A percentile compares a stretch with the other conserved stretches of the same genome.
Evolutionary conservation across 2,113 vertebrate genomes (phyloP).

Genomic region (Cichladusa arquata): DNA sequence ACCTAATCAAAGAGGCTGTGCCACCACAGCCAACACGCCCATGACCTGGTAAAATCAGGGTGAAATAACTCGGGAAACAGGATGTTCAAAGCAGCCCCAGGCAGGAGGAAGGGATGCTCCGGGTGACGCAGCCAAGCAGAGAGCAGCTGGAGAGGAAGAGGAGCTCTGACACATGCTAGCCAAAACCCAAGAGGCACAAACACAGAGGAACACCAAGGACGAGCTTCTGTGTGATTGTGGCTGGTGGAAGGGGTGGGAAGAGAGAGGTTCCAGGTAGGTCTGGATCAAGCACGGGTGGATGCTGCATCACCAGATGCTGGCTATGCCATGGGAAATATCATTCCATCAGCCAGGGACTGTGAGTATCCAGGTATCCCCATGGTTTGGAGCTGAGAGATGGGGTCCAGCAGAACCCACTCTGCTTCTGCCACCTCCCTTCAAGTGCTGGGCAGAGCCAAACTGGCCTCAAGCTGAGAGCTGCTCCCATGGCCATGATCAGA

Average conservation of each 20-base stretch:
- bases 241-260: neutral
- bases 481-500: neutral
- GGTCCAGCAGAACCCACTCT: neutral
- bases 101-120: neutral
- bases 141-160: constrained; percentile 39
- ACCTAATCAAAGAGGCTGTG: constrained; percentile 22
- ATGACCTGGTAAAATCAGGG: neutral
- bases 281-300: neutral
- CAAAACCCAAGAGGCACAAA: neutral
- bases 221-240: neutral
- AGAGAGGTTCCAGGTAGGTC: neutral
- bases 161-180: neutral
- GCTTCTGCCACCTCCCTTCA: neutral
- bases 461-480: neutral
- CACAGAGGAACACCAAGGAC: neutral
- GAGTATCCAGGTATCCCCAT: neutral
- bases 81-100: neutral
- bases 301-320: neutral
- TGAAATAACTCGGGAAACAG: neutral
- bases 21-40: neutral
- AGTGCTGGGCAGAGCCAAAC: neutral
- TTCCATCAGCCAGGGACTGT: neutral
- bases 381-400: neutral
- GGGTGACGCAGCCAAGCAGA: neutral
- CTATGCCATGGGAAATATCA: accelerated